These are phyloP conservation scores for Pagetopsis macropterus DNA, from an alignment of 2,797 vertebrate species.

Conservation along the genomic window DNA sequence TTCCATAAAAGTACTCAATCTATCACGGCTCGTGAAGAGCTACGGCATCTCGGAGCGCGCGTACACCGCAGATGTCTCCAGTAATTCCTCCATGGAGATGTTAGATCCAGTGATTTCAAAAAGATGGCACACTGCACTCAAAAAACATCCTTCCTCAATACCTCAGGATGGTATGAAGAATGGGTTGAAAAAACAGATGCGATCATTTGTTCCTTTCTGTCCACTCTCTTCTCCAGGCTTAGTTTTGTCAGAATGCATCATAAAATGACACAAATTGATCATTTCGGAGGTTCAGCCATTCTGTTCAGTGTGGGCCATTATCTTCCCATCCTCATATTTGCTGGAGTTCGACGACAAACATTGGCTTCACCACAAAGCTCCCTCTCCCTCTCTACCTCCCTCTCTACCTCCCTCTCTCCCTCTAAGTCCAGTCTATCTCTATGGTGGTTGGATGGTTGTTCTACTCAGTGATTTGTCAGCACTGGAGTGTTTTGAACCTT, in stretches of 20 bases:
- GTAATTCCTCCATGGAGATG: constrained; percentile 71
- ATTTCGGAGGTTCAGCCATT: constrained; percentile 63
- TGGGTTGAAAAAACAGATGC: constrained; percentile 55
- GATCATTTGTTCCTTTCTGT: constrained; percentile 52
- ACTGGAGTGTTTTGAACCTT: constrained; percentile 53
- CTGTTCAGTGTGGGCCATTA: constrained; percentile 60
- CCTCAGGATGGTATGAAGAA: constrained; percentile 40
- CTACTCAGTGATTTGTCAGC: constrained; percentile 64
- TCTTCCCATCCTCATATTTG: constrained; percentile 72
- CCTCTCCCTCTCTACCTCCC: constrained; percentile 17
- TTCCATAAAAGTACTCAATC: constrained; percentile 71
- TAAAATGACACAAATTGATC: constrained; percentile 50
- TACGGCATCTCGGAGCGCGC: constrained; percentile 65
- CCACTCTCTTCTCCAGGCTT: constrained; percentile 44
- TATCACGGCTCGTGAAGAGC: constrained; percentile 49
- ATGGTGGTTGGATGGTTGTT: constrained; percentile 67
- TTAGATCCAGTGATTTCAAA: constrained; percentile 51
- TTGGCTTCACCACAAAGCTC: constrained; percentile 64
- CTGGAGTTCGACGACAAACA: constrained; percentile 78
- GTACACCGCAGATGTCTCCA: constrained; percentile 53
- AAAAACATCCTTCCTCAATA: constrained; percentile 42
- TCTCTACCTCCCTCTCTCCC: background rate
- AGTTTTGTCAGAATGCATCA: constrained; percentile 58
- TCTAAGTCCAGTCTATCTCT: constrained; percentile 33
- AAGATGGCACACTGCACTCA: constrained; percentile 56